These are phyloP conservation scores for Euura lappo DNA, from an alignment of 1,140 invertebrate species.

Conservation along the genomic window DNA sequence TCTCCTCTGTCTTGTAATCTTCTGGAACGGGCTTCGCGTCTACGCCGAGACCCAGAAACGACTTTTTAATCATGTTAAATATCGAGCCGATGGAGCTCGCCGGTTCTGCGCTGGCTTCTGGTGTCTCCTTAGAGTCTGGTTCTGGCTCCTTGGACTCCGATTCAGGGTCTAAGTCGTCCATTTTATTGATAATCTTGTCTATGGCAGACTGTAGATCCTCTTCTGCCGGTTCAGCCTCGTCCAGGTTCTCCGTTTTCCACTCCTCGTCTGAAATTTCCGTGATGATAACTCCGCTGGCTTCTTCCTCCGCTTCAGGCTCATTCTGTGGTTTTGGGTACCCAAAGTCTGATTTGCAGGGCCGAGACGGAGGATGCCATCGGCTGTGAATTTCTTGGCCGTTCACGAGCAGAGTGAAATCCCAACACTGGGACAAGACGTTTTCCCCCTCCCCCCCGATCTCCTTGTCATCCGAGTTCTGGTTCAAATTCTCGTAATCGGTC, in stretches of 20 bases:
- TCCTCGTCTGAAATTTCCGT: not conserved
- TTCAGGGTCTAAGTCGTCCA: not conserved
- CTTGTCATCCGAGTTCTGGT: conserved; percentile 14
- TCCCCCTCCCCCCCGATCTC: conserved; percentile 8
- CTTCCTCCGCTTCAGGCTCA: not conserved
- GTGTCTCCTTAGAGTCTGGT: not conserved
- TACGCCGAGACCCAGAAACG: conserved; percentile 23
- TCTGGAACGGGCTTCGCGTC: conserved; percentile 10
- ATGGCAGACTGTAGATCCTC: not conserved
- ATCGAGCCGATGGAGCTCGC: conserved; percentile 20
- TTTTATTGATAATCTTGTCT: not conserved
- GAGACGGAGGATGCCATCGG: not conserved
- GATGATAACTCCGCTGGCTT: not conserved
- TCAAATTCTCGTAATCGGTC: conserved; percentile 1
- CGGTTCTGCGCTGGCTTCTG: not conserved
- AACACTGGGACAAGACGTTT: conserved; percentile 31
- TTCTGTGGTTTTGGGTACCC: not conserved
- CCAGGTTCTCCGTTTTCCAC: not conserved
- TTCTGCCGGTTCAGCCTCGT: not conserved
- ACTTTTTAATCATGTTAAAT: conserved; percentile 31
- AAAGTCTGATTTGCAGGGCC: not conserved
- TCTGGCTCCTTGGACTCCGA: not conserved
- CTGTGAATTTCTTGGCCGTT: conserved; percentile 31
- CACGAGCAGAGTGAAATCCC: conserved; percentile 35
- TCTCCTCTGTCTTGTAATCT: conserved; percentile 15